Evolutionary conservation across 2,797 vertebrate genomes (phyloP).

Genomic region (Coregonus sp.): DNA sequence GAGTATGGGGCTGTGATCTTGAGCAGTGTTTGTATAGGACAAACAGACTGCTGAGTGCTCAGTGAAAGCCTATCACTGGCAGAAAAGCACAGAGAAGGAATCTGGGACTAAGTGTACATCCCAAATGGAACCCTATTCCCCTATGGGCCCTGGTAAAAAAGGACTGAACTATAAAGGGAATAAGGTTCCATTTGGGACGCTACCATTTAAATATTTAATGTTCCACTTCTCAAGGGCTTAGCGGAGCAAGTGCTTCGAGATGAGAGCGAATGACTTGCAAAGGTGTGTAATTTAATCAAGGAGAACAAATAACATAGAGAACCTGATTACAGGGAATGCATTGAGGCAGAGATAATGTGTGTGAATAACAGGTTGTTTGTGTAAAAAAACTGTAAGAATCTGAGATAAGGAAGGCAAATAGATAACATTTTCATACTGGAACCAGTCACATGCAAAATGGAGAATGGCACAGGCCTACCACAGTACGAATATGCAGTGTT

Average conservation of each 20-base stretch:
- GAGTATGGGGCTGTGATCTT: not conserved
- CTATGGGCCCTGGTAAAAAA: no score
- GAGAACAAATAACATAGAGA: constrained; percentile 32
- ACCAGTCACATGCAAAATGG: not conserved
- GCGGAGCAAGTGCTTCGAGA: constrained; percentile 37
- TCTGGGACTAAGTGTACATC: constrained; percentile 39
- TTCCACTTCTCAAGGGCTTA: constrained; percentile 51
- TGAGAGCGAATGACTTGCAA: constrained; percentile 38
- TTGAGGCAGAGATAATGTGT: constrained; percentile 16
- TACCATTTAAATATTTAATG: constrained; percentile 65
- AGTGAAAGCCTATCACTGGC: constrained; percentile 72
- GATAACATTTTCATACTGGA: not conserved
- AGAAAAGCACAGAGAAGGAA: constrained; percentile 54
- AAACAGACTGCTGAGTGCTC: constrained; percentile 73
- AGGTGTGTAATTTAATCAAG: constrained; percentile 25
- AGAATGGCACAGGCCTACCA: not conserved
- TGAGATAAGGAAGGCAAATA: not conserved
- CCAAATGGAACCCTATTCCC: no score
- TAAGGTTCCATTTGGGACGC: no score
- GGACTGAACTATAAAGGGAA: no score
- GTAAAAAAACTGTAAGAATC: constrained; percentile 1
- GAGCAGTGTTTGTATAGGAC: constrained; percentile 75
- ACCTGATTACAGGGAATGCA: constrained; percentile 42
- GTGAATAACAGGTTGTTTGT: constrained; percentile 13
- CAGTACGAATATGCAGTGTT: not conserved